Conservation (phyloP, 2,113 vertebrate species). For the Tapirus terrestris region DNA sequence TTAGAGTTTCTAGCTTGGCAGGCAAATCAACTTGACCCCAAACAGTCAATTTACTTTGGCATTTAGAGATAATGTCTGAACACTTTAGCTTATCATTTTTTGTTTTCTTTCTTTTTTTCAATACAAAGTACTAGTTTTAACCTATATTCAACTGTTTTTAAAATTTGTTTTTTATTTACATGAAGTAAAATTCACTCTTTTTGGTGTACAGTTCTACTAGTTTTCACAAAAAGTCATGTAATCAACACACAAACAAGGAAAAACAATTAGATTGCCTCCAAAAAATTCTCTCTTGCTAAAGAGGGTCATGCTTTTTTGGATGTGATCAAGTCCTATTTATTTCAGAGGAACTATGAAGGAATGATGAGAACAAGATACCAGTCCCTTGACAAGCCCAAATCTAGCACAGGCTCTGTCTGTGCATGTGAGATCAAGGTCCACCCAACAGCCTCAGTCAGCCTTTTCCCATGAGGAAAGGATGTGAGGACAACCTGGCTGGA, state of each 20-base stretch:
- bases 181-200: neutral
- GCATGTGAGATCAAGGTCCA: neutral
- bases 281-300: neutral
- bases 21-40: neutral
- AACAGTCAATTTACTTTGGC: neutral
- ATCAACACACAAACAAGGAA: neutral
- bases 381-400: neutral
- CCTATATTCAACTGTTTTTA: neutral
- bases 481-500: neutral
- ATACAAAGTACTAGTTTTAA: neutral
- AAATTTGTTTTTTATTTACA: neutral
- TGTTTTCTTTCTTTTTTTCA: neutral
- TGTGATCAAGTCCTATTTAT: neutral
- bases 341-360: neutral
- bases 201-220: neutral
- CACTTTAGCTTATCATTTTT: neutral
- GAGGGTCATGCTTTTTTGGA: neutral
- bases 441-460: neutral
- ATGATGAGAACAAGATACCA: neutral
- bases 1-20: neutral
- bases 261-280: neutral
- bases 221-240: neutral
- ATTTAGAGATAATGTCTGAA: neutral
- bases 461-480: neutral
- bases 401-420: neutral